Base-by-base conservation (phyloP, 2,797 vertebrate genomes). In the Valencia hispanica region DNA sequence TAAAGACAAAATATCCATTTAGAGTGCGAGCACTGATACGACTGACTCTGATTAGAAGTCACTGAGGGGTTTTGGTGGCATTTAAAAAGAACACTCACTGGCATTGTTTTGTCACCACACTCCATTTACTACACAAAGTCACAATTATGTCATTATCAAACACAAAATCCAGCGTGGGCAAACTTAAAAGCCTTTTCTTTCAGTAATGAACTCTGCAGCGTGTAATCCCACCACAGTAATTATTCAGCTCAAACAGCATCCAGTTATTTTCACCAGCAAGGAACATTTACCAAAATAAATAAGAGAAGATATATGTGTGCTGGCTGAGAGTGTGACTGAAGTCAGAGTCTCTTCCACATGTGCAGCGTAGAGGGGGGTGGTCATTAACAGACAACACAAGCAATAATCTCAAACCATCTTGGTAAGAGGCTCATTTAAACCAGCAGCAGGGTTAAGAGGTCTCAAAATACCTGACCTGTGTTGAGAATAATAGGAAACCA, bases 111-210 rank as follows among this genome's bases (percentile, higher is more conserved):
- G 59, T 57, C 74, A 70, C 57, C 47, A 71, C 57, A 70, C 68
- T 75, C 59, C 55, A 81, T 73, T 79, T 80, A 57, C 71, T 51
- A 53, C 70, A 70, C 70, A 75, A 45, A 72, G 61, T 14, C 30
- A 50, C 74, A 72, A 80, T 83, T 70, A 72, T 78, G 76, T 66
- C 50, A 51, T 77, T 69, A 63, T 78, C 39, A 47, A 70, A 69
- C 30, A 72, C 68, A 80, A 57, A 61, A 50, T 74, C 55, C 73
- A 80, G 36, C 47, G 41, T 72, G 43, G 50, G 59, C 27, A 1
- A 80, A 72, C 61, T 41, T 78, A 17, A 69, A 79, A 50, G 66
- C 73, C 70, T 48, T 53, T 27, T 47, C 32, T 50, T 72, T 63
- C 39, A 73, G 30, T 25, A 14, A 69, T 36, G 2, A 22, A 47